phyloP scores from a whole-genome alignment of 2,113 vertebrate genomes.

The Onychostruthus taczanowskii region DNA sequence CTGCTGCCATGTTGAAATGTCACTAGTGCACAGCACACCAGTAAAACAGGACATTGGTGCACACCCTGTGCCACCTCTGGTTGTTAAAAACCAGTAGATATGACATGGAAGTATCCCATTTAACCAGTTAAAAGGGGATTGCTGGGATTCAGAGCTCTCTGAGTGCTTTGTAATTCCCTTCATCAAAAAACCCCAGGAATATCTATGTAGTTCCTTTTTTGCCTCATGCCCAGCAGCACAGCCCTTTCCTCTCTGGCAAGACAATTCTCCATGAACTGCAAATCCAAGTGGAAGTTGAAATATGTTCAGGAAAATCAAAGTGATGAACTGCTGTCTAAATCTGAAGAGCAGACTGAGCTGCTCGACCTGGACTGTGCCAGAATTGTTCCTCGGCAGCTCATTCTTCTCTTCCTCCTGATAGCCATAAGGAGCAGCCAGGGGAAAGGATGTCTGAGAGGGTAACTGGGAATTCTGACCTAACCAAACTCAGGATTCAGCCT shows the following conservation, averaged over 20 bases:
- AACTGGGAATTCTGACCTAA: neutral
- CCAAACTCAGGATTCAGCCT: neutral
- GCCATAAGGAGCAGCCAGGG: neutral
- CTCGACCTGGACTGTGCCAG: neutral
- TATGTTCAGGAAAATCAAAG: neutral
- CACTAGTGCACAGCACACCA: neutral
- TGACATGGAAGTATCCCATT: accelerated
- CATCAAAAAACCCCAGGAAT: neutral
- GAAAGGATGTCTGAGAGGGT: neutral
- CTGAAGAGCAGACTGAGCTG: neutral
- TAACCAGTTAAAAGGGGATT: neutral
- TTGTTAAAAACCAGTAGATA: neutral
- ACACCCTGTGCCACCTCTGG: neutral
- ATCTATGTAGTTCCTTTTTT: neutral
- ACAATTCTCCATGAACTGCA: neutral
- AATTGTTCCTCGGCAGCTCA: neutral
- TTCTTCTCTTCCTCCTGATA: neutral
- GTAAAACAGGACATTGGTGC: neutral
- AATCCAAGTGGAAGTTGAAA: neutral
- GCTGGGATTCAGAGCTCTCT: neutral
- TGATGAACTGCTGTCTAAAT: neutral
- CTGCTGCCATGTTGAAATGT: neutral
- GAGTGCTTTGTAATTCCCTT: neutral
- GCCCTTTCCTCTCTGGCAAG: neutral
- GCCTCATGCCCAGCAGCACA: neutral